Evolutionary conservation across 37 sponge, comb jelly and placozoan genomes (phyloP).

Genomic region (Ephydatia muelleri): DNA sequence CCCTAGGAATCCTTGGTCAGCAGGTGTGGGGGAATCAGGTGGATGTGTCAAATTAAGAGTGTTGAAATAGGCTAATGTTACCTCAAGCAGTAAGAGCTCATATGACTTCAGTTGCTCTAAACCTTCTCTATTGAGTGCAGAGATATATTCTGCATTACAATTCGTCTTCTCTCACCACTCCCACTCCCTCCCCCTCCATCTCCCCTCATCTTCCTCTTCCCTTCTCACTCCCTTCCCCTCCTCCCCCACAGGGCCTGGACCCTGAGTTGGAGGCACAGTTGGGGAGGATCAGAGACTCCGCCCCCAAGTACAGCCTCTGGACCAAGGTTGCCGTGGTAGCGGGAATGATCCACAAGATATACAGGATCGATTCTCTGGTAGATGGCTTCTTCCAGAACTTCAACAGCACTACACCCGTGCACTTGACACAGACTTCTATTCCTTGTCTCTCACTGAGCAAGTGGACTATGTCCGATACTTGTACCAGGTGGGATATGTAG

Average conservation of each 20-base stretch:
- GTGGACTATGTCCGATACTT: constrained; percentile 65
- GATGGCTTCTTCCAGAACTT: constrained; percentile 70
- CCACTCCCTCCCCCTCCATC: no score
- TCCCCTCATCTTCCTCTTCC: no score
- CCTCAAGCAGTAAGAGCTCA: no score
- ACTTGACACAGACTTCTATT: constrained; percentile 57
- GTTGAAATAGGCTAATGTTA: no score
- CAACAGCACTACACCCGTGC: constrained; percentile 71
- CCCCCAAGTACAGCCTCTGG: constrained; percentile 69
- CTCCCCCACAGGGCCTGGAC: constrained; percentile 50
- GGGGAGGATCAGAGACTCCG: constrained; percentile 53
- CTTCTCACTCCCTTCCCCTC: no score
- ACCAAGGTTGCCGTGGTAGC: constrained; percentile 61
- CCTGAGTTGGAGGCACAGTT: constrained; percentile 73
- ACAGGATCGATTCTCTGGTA: constrained; percentile 75
- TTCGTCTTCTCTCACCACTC: no score
- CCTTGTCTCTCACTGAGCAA: constrained; percentile 62
- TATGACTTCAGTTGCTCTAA: no score
- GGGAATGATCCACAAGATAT: constrained; percentile 49
- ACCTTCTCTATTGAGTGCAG: no score
- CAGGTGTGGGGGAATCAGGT: no score
- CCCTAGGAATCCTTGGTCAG: no score
- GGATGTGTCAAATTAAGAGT: no score
- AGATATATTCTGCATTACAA: no score
- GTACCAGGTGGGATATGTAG: constrained; percentile 40